Evolutionary conservation across 2,888 invertebrate species (phyloP).

Genomic region (Axea sp.): DNA sequence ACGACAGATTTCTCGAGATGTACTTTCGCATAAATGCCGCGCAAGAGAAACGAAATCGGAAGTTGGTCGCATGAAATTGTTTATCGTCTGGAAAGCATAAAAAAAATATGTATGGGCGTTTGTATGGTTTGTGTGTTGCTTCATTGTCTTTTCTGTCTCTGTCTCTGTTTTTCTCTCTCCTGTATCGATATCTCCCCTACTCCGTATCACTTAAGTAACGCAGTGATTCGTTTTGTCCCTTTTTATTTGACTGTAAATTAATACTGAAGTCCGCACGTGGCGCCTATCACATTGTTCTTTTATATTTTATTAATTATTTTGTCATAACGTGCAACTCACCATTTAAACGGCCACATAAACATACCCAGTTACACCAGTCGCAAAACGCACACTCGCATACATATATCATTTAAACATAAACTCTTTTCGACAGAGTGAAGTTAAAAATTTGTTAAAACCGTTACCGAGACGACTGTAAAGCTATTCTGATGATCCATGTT

Average conservation of each 20-base stretch:
- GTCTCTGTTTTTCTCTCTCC: constrained; percentile 63
- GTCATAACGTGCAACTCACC: constrained; percentile 54
- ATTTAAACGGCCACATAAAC: constrained; percentile 50
- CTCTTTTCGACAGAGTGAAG: constrained; percentile 72
- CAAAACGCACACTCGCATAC: constrained; percentile 54
- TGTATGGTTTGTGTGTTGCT: constrained; percentile 23
- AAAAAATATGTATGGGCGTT: constrained; percentile 35
- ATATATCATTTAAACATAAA: constrained; percentile 58
- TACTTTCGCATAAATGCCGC: constrained; percentile 31
- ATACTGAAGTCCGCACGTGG: constrained; percentile 79
- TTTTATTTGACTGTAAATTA: constrained; percentile 76
- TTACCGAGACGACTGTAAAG: constrained; percentile 68
- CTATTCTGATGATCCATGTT: constrained; percentile 52
- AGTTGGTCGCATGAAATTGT: constrained; percentile 14
- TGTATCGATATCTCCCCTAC: constrained; percentile 48
- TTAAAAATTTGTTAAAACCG: constrained; percentile 75
- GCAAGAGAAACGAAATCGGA: constrained; percentile 15
- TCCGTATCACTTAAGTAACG: constrained; percentile 69
- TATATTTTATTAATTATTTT: constrained; percentile 66
- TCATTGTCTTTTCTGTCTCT: constrained; percentile 52
- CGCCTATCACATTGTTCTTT: constrained; percentile 78
- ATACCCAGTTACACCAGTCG: constrained; percentile 41
- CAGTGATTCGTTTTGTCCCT: constrained; percentile 46
- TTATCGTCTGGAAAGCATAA: constrained; percentile 8
- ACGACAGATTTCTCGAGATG: too few species aligned